A percentile compares a stretch with the other conserved stretches of the same genome.
Evolutionary conservation across 2,113 vertebrate genomes (phyloP).

Genomic region (Ardeotis arabs): DNA sequence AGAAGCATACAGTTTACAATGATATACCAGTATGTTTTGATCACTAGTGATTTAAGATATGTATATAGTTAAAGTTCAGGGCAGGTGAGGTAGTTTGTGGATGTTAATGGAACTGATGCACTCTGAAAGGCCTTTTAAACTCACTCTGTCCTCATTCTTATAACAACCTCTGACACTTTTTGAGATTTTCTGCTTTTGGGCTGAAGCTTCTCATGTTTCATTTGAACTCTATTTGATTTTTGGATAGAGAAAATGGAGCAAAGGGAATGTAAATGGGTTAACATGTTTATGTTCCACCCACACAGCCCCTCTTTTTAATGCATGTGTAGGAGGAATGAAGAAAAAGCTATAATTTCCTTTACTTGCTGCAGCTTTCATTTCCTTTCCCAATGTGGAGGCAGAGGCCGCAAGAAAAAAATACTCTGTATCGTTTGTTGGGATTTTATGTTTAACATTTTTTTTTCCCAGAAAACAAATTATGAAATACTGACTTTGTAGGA

Average conservation of each 20-base stretch:
- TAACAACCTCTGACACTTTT: neutral
- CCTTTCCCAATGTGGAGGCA: neutral
- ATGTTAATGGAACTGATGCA: neutral
- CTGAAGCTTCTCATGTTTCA: slow-evolving; percentile 14
- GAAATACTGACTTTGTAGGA: neutral
- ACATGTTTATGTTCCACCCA: slow-evolving; percentile 27
- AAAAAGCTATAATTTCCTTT: neutral
- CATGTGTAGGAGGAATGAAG: slow-evolving; percentile 30
- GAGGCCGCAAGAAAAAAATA: neutral
- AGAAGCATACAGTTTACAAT: neutral
- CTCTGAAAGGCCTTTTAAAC: neutral
- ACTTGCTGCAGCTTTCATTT: slow-evolving; percentile 12
- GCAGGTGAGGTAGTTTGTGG: neutral
- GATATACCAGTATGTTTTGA: neutral
- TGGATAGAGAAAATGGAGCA: neutral
- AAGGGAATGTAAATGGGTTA: neutral
- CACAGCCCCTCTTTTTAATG: neutral
- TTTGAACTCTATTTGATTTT: slow-evolving; percentile 29
- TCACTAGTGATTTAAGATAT: neutral
- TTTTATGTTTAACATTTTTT: neutral
- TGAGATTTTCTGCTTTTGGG: neutral
- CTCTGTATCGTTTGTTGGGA: accelerated
- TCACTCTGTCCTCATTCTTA: neutral
- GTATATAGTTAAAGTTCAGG: neutral
- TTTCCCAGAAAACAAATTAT: neutral